Conservation (phyloP, 2,888 invertebrate species). For the Pollenia angustigena region DNA sequence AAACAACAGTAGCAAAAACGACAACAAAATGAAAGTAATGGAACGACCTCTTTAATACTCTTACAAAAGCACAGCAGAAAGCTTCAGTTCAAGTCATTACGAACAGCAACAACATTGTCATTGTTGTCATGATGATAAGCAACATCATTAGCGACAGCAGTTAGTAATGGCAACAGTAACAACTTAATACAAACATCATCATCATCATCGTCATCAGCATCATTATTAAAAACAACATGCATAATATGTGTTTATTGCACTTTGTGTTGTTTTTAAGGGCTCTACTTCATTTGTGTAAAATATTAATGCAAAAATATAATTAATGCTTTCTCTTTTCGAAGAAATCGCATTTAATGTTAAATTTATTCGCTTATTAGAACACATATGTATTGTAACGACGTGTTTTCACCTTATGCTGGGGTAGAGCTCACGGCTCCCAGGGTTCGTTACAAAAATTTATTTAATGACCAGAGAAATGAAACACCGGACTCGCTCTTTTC, state of each 20-base stretch:
- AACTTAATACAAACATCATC: not conserved
- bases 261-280: slow-evolving; percentile 17
- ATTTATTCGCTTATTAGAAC: too few species aligned
- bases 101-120: slow-evolving; percentile 2
- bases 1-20: not conserved
- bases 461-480: too few species aligned
- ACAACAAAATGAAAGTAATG: slow-evolving; percentile 30
- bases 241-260: not conserved
- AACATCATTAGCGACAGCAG: slow-evolving; percentile 1
- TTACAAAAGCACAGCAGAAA: not conserved
- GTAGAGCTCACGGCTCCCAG: too few species aligned
- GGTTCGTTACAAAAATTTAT: too few species aligned
- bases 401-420: too few species aligned
- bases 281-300: not conserved
- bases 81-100: slow-evolving; percentile 23
- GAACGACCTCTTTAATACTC: not conserved
- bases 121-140: not conserved
- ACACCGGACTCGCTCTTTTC: too few species aligned
- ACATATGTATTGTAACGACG: too few species aligned
- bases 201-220: not conserved
- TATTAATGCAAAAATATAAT: not conserved
- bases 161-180: slow-evolving; percentile 7
- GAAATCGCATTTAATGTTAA: not conserved
- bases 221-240: not conserved
- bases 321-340: not conserved